phyloP scores from a whole-genome alignment of 2,888 invertebrate species.

The Dasysyrphus tricinctus region DNA sequence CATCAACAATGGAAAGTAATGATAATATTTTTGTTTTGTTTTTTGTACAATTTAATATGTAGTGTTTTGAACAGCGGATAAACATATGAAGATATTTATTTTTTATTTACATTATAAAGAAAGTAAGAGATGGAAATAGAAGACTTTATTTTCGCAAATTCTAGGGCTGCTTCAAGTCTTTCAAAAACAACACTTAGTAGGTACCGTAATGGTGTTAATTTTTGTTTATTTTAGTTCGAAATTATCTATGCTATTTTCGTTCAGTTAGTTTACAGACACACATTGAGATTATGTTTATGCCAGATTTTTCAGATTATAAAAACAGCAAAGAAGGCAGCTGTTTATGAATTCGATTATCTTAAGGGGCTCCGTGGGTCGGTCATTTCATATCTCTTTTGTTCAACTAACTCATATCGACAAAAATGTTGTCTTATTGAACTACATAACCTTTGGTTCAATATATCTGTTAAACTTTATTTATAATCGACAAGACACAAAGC shows the following conservation, averaged over 20 bases:
- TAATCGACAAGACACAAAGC: too few relatives aligned
- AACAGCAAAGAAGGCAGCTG: too few relatives aligned
- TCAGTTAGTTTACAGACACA: background rate
- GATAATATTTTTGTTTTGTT: background rate
- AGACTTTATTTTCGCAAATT: background rate
- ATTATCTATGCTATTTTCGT: conserved; percentile 13
- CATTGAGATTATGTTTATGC: background rate
- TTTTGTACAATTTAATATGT: background rate
- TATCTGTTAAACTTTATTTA: too few relatives aligned
- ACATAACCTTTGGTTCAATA: too few relatives aligned
- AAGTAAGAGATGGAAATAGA: background rate
- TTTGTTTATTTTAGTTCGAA: conserved; percentile 13
- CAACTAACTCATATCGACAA: too few relatives aligned
- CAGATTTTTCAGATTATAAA: too few relatives aligned
- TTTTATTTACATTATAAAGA: too few relatives aligned
- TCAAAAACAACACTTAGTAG: background rate
- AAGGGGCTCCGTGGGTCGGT: too few relatives aligned
- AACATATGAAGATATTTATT: too few relatives aligned
- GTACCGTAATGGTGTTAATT: background rate
- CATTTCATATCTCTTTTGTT: too few relatives aligned
- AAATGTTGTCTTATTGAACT: too few relatives aligned
- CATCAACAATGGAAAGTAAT: conserved; percentile 44
- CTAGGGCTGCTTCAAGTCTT: background rate
- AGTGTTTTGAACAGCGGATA: background rate
- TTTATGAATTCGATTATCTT: too few relatives aligned